Evolutionary conservation across 2,797 vertebrate genomes (phyloP).

Genomic region (Cynopterus sphinx): DNA sequence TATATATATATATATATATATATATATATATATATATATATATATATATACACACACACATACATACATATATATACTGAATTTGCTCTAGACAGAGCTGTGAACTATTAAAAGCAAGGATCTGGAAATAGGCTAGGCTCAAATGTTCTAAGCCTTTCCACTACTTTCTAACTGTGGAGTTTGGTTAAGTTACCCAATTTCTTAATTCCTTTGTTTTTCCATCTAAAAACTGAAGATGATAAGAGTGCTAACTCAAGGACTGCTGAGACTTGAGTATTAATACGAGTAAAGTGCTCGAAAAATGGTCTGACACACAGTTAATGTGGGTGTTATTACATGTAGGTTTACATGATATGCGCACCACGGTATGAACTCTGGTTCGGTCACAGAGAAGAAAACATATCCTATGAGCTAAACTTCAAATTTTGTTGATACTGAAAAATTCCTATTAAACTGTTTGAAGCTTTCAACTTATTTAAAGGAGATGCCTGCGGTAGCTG

Average conservation of each 20-base stretch:
- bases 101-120: background rate
- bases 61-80: too few species aligned
- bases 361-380: background rate
- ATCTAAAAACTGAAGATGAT: background rate
- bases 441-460: background rate
- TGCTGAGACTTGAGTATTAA: background rate
- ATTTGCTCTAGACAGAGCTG: background rate
- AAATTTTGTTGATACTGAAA: background rate
- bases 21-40: too few species aligned
- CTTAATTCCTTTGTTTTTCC: background rate
- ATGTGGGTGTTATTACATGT: background rate
- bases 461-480: background rate
- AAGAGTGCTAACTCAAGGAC: background rate
- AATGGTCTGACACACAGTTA: background rate
- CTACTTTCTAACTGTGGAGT: background rate
- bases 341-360: background rate
- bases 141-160: background rate
- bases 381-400: background rate
- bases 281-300: background rate
- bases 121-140: background rate
- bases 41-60: too few species aligned
- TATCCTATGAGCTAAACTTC: background rate
- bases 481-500: background rate
- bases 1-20: too few species aligned
- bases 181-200: background rate